phyloP scores from a whole-genome alignment of 2,113 vertebrate species.

The Azemiops feae region DNA sequence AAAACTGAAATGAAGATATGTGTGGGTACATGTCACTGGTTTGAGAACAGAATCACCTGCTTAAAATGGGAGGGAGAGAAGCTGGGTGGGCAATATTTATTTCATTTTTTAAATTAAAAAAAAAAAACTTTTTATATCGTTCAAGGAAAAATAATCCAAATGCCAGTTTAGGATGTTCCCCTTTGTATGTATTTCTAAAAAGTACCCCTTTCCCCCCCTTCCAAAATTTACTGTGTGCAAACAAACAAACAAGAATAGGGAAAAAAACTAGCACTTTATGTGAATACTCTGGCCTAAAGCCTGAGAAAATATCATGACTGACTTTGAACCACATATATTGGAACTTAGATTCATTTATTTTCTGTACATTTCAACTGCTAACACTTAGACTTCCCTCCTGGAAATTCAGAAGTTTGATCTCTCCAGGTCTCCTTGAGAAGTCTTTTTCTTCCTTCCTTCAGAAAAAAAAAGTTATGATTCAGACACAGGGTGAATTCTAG shows the following conservation, averaged over 20 bases:
- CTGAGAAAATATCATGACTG: neutral
- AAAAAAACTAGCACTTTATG: neutral
- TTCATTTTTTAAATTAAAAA: neutral
- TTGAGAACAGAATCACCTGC: neutral
- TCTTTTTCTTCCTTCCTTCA: neutral
- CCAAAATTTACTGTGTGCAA: neutral
- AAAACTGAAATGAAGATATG: neutral
- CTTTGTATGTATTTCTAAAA: neutral
- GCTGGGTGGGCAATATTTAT: neutral
- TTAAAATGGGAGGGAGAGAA: neutral
- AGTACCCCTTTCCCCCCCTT: neutral
- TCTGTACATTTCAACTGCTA: neutral
- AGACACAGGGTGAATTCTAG: neutral
- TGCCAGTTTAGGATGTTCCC: neutral
- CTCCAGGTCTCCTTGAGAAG: neutral
- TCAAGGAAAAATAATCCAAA: neutral
- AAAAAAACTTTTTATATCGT: neutral
- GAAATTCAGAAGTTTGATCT: constrained; percentile 7
- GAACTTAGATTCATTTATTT: constrained; percentile 1
- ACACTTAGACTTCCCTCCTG: neutral
- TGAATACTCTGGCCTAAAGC: neutral
- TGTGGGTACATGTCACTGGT: neutral
- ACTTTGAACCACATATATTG: constrained; percentile 13
- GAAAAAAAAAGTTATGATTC: neutral
- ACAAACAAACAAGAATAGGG: constrained; percentile 11